Base-by-base conservation (phyloP, 2,797 vertebrate genomes). In the Ctenopoma multispine region DNA sequence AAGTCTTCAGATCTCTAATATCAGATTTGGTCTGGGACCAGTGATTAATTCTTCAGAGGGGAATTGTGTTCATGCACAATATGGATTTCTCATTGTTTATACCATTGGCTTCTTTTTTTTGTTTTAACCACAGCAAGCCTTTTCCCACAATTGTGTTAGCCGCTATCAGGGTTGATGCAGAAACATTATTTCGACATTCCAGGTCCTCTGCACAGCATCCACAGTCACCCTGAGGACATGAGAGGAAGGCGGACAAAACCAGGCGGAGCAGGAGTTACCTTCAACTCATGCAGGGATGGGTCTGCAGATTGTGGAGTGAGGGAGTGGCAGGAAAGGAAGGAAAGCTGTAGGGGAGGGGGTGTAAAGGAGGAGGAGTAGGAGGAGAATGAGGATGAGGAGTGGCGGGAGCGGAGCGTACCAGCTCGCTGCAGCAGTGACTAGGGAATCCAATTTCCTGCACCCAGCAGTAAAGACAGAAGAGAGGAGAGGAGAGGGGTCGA, bases 261-360 rank as follows among this genome's bases (percentile, higher is more conserved):
- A 62, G 17, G 38, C 1, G 14, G 18, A 38, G 76, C 55, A 38
- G 60, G 14, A 63, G 38, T 20, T 46, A 59, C 54, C 65, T 24
- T 55, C 41, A 27, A 46, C 9, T 47, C 60, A 81, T 60, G 66
- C 66, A 63, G 60, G 0, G 12, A 56, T 23, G 44, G 50, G 27
- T 51, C 49, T 78, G 67, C 8, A 34, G 71, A 78, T 58, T 58
- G 36, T 3, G 7, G 71, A 59, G 47, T 15, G 57, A 84, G 85
- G 83, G 88, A 77, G 85, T 77, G 77, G 82, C 81, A 80, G 64
- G 74, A 69, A 66, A 84, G 82, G 74, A 84, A 89, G 82, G 77
- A 81, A 88, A 57, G 70, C 55, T 23, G 47, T 44, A 18, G 18
- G 55, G 60, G 54, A 53, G 40, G 53, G 43, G 12, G 3, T 36